Percentiles rank a stretch among this genome's conserved stretches.
These are phyloP conservation scores for Bolinopsis microptera DNA, from an alignment of 37 sponge, comb jelly and placozoan species.

Conservation along the genomic window DNA sequence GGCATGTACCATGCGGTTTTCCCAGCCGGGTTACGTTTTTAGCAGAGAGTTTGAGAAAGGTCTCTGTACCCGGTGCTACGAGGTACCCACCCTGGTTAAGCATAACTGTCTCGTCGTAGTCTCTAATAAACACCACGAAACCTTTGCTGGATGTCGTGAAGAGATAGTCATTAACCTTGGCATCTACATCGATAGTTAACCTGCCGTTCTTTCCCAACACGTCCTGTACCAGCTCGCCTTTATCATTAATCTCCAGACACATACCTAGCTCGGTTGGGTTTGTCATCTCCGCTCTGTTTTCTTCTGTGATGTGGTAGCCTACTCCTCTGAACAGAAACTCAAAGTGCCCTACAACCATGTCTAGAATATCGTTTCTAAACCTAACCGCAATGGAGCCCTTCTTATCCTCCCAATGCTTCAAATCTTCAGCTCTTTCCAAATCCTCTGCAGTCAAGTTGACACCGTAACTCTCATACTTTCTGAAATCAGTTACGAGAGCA, in stretches of 20 bases:
- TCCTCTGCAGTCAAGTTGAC: background rate
- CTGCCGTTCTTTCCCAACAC: background rate
- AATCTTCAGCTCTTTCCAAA: background rate
- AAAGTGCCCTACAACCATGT: background rate
- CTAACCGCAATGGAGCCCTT: conserved; percentile 3
- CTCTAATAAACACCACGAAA: conserved; percentile 4
- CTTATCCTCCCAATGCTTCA: background rate
- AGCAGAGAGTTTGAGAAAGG: background rate
- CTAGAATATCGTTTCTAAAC: background rate
- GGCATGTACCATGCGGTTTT: background rate
- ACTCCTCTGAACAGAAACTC: background rate
- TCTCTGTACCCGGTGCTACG: background rate
- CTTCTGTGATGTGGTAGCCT: background rate
- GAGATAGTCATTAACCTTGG: background rate
- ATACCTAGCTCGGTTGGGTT: background rate
- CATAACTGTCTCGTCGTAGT: conserved; percentile 42
- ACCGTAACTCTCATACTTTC: background rate
- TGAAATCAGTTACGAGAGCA: background rate
- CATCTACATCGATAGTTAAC: conserved; percentile 12
- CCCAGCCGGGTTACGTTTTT: background rate
- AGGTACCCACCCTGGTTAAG: background rate
- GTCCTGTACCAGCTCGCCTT: background rate
- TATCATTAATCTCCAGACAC: conserved; percentile 11
- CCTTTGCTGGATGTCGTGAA: background rate
- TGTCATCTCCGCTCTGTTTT: background rate